These are phyloP conservation scores for Drosophila nikananu DNA, from an alignment of 1,140 invertebrate genomes.

Conservation along the genomic window DNA sequence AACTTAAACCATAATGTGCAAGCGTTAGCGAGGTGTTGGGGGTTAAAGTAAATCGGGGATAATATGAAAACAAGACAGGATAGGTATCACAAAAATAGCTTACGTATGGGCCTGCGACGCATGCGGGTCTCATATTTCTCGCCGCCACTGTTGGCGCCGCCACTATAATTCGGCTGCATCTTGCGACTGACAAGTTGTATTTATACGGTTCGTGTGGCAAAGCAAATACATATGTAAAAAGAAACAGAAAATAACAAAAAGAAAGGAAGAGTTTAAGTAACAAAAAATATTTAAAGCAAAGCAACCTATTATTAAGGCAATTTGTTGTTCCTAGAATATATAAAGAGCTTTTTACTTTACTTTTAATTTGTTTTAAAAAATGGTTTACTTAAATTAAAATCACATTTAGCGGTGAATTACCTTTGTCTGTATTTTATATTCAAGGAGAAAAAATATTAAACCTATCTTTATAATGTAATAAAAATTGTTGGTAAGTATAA, in stretches of 20 bases:
- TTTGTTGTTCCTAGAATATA: not conserved
- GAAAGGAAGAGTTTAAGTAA: conserved; percentile 49
- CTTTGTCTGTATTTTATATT: not conserved
- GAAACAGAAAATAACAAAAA: conserved; percentile 64
- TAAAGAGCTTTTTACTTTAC: not conserved
- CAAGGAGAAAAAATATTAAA: not conserved
- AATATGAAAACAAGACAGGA: not conserved
- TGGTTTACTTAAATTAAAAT: not conserved
- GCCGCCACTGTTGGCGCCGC: conserved; percentile 64
- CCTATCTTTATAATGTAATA: not conserved
- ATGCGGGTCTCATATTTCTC: conserved; percentile 70
- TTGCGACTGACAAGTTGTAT: conserved; percentile 36
- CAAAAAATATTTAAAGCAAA: conserved; percentile 10
- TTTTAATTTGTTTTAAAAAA: not conserved
- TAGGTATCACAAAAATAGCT: conserved; percentile 67
- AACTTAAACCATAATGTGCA: not conserved
- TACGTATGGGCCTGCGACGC: conserved; percentile 79
- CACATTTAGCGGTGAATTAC: not conserved
- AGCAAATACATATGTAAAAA: conserved; percentile 52
- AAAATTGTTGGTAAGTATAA: not conserved
- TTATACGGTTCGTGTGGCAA: conserved; percentile 50
- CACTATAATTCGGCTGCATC: conserved; percentile 66
- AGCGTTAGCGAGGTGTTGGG: not conserved
- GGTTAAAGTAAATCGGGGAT: not conserved
- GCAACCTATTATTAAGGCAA: not conserved